Base-by-base conservation (phyloP, 2,888 invertebrate genomes). In the Leucophenga maculata region DNA sequence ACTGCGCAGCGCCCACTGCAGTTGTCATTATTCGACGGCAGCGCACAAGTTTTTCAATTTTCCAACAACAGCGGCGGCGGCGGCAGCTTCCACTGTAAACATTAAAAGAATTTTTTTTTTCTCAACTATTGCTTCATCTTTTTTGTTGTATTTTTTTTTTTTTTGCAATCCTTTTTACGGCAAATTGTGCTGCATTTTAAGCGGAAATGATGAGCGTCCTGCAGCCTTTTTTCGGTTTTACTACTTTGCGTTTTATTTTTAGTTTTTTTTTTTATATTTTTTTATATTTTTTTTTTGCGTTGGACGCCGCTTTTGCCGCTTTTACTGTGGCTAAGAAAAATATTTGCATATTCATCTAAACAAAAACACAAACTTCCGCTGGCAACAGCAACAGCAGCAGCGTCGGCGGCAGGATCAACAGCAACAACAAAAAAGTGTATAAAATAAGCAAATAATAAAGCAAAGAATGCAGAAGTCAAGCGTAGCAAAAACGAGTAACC, bases 301-400 rank as follows among this genome's bases (percentile, higher is more conserved):
- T 68, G 18, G n/a, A 31, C 48, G n/a, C 55, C 59, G 32, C 48
- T 68, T 67, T 70, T 68, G 67, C 64, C 52, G 26, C 68, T 57
- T 66, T 50, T 20, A 69, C 71, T 64, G 50, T 65, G 46, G 69
- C 72, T 65, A 74, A 77, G 52, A 68, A 68, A 75, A 81, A 80
- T 82, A 83, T 86, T 86, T 85, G 83, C 86, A 86, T 85, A 86
- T 86, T 85, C 86, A 85, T 82, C 84, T 83, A 85, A 83, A 85
- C 83, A 85, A 84, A 60, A 85, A 83, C 81, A 83, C 74, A 78
- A 80, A 81, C 85, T 83, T 85, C 78, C 76, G 72, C 72, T 20
- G 20, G 52, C 52, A 16, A 4, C 6, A 52, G n/a, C 20, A 52
- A 13, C 52, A 46, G 18, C 11, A 46, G 32, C 14, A 32, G 6